Conservation (phyloP, 2,113 vertebrate species). For the Colius striatus region DNA sequence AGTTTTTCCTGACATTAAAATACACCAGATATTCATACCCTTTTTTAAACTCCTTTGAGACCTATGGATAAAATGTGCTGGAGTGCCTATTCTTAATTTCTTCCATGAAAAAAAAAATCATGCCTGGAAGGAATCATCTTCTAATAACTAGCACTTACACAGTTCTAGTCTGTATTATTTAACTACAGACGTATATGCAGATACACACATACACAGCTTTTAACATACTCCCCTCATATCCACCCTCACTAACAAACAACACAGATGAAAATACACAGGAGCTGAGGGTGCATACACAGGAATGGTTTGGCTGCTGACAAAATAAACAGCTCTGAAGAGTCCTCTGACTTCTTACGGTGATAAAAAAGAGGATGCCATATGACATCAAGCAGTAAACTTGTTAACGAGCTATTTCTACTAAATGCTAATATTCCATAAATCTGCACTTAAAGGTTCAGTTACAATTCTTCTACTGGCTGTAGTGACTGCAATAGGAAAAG, state of each 20-base stretch:
- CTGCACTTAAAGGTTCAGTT: neutral
- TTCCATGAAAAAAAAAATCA: neutral
- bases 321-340: neutral
- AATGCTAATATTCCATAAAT: neutral
- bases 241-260: rapidly evolving
- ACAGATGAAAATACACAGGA: neutral
- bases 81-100: neutral
- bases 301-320: neutral
- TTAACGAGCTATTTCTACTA: neutral
- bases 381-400: neutral
- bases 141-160: neutral
- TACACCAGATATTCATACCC: neutral
- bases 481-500: neutral
- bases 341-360: neutral
- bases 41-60: neutral
- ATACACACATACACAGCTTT: rapidly evolving
- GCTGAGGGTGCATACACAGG: neutral
- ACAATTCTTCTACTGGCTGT: neutral
- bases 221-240: neutral
- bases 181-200: neutral
- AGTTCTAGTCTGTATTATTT: neutral
- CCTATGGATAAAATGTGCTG: neutral
- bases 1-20: neutral
- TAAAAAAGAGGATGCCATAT: neutral
- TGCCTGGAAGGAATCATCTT: neutral